These are phyloP conservation scores for Lycocerus yunnanus DNA, from an alignment of 2,888 invertebrate species.

Conservation along the genomic window DNA sequence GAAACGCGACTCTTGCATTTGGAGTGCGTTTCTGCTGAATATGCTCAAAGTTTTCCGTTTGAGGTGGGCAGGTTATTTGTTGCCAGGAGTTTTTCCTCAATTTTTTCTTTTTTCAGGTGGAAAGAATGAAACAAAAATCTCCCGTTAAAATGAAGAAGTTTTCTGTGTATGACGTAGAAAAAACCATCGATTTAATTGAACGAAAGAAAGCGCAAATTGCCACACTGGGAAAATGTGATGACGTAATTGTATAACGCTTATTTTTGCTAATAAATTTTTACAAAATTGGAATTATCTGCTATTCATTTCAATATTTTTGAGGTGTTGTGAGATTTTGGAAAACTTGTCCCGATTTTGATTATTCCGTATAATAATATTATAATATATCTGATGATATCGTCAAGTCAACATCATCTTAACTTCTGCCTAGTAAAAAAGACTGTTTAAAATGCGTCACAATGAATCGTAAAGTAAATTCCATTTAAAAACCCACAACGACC, in stretches of 20 bases:
- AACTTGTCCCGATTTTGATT: too few relatives aligned
- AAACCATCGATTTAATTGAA: neutral
- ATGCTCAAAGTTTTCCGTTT: constrained; percentile 63
- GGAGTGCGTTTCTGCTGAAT: constrained; percentile 82
- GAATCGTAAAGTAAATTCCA: too few relatives aligned
- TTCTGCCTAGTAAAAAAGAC: too few relatives aligned
- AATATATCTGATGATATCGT: too few relatives aligned
- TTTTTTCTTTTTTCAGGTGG: neutral
- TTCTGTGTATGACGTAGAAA: neutral
- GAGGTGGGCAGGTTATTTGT: constrained; percentile 7
- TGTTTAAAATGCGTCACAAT: too few relatives aligned
- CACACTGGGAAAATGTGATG: neutral
- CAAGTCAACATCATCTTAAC: too few relatives aligned
- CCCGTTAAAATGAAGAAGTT: neutral
- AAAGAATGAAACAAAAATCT: neutral
- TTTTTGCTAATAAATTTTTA: neutral
- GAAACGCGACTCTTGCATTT: constrained; percentile 75
- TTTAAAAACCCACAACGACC: too few relatives aligned
- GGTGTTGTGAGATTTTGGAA: too few relatives aligned
- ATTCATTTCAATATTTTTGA: too few relatives aligned
- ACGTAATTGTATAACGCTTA: neutral
- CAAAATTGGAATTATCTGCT: too few relatives aligned
- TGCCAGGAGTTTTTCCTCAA: neutral
- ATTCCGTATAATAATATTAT: too few relatives aligned
- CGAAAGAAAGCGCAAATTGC: neutral